Percentiles rank a stretch among this genome's conserved stretches.
phyloP scores from a whole-genome alignment of 2,113 vertebrate genomes.

The Calcarius ornatus region DNA sequence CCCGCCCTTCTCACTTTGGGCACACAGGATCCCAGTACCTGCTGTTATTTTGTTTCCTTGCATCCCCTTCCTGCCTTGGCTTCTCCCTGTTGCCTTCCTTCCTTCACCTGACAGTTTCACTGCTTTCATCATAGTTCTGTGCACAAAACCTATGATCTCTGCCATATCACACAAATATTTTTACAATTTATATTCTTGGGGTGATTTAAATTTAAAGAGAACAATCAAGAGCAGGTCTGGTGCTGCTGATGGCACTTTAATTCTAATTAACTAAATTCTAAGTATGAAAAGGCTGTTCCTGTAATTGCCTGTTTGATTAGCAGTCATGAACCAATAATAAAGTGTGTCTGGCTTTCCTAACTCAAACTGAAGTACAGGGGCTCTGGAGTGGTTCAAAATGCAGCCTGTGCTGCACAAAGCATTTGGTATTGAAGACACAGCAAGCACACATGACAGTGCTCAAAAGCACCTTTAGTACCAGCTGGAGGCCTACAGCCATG shows the following conservation, averaged over 20 bases:
- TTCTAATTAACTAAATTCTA: slow-evolving; percentile 52
- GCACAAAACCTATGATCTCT: background rate
- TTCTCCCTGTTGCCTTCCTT: background rate
- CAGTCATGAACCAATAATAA: background rate
- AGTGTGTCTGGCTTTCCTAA: background rate
- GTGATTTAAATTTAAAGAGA: slow-evolving; percentile 42
- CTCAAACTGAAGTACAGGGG: background rate
- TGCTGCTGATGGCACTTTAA: slow-evolving; percentile 21
- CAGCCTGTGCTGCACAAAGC: slow-evolving; percentile 4
- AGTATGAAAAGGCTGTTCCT: background rate
- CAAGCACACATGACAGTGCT: background rate
- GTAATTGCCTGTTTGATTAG: background rate
- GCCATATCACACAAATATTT: background rate
- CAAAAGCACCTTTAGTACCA: background rate
- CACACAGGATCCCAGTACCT: too few relatives aligned
- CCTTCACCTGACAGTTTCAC: background rate
- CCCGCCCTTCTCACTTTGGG: background rate
- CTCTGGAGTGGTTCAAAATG: slow-evolving; percentile 1
- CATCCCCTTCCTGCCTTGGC: background rate
- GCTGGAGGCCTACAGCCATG: background rate
- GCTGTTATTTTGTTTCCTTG: background rate
- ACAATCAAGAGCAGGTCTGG: slow-evolving; percentile 35
- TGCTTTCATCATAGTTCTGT: background rate
- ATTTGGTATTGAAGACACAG: background rate
- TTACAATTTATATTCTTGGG: slow-evolving; percentile 18